A percentile compares a stretch with the other conserved stretches of the same genome.
Evolutionary conservation across 2,113 vertebrate species (phyloP).

Genomic region (Bombycilla garrulus): DNA sequence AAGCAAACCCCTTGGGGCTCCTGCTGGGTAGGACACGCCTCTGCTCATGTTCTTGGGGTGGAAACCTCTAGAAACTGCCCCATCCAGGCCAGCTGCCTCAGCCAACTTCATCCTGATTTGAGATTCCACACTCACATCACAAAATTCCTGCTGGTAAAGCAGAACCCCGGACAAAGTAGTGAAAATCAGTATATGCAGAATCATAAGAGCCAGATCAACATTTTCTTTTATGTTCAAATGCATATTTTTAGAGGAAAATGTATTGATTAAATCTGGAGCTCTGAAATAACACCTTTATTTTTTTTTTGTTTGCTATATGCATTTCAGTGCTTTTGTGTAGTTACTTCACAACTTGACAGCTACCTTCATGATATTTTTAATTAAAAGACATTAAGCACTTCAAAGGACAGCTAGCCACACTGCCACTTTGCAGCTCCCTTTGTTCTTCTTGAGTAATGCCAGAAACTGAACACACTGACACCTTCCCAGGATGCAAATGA

Average conservation of each 20-base stretch:
- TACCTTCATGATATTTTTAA: background rate
- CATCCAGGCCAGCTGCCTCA: accelerated
- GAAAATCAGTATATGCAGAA: background rate
- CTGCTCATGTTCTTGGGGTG: background rate
- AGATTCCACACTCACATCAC: background rate
- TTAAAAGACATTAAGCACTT: background rate
- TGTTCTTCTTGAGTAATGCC: background rate
- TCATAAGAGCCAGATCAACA: background rate
- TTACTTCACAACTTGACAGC: background rate
- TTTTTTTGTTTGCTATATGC: background rate
- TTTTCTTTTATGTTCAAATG: background rate
- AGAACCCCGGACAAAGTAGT: background rate
- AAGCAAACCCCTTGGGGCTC: background rate
- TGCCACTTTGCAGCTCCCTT: background rate
- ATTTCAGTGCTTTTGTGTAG: background rate
- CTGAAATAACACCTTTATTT: background rate
- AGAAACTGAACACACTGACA: background rate
- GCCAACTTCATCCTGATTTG: background rate
- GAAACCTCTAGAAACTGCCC: background rate
- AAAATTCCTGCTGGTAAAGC: background rate
- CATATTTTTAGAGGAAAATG: background rate
- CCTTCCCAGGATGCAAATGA: background rate
- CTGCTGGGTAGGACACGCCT: background rate
- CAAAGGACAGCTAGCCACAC: background rate
- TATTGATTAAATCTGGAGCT: background rate